Evolutionary conservation across 2,888 invertebrate genomes (phyloP).

Genomic region (Mesochorus sp.): DNA sequence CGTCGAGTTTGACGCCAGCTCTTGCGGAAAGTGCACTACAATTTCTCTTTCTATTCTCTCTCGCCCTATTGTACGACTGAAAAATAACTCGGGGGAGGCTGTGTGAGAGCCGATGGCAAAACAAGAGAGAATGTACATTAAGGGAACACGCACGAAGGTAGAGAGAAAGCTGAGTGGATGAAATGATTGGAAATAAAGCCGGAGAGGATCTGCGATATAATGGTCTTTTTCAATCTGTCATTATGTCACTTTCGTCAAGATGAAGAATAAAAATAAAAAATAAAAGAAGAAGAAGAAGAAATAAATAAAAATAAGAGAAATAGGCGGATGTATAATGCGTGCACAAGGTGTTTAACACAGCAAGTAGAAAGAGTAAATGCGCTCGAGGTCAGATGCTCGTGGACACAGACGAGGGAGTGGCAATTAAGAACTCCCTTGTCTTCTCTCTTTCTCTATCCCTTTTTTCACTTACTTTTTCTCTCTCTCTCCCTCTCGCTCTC

Average conservation of each 20-base stretch:
- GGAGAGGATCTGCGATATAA: not conserved
- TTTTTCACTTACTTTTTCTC: not conserved
- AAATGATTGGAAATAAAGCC: slow-evolving; percentile 5
- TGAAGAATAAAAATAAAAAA: not conserved
- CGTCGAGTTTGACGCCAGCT: slow-evolving; percentile 28
- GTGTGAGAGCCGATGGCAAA: not conserved
- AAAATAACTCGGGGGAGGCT: slow-evolving; percentile 5
- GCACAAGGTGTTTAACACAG: not conserved
- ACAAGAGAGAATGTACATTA: not conserved
- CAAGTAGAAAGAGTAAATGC: slow-evolving; percentile 37
- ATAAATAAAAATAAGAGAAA: not conserved
- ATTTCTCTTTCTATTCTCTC: slow-evolving; percentile 2
- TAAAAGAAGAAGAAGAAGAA: not conserved
- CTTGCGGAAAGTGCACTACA: slow-evolving; percentile 23
- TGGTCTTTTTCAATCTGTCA: slow-evolving; percentile 8
- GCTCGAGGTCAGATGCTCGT: slow-evolving; percentile 31
- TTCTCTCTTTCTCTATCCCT: not conserved
- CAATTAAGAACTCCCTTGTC: slow-evolving; percentile 35
- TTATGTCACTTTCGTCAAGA: not conserved
- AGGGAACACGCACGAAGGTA: not conserved
- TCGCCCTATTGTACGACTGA: slow-evolving; percentile 2
- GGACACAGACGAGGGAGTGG: slow-evolving; percentile 5
- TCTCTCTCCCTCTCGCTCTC: not conserved
- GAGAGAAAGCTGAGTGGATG: not conserved
- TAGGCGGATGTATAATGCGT: not conserved